Conservation (phyloP, 2,113 vertebrate species). For the Peromyscus maniculatus region DNA sequence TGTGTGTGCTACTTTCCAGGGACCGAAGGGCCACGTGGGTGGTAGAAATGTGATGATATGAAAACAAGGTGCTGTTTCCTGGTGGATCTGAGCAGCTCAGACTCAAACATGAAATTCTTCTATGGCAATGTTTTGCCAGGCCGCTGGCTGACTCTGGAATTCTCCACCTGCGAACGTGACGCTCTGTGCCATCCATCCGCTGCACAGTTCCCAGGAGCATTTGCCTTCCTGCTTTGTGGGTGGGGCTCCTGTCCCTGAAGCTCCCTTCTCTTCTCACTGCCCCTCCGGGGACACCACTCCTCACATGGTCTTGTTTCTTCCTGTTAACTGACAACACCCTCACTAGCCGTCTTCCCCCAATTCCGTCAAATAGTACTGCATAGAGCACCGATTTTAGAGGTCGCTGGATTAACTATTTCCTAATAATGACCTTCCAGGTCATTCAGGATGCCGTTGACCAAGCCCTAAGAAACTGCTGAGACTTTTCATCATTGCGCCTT, state of each 20-base stretch:
- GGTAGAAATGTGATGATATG: constrained; percentile 18
- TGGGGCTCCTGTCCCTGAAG: background rate
- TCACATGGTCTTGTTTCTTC: fast-evolving
- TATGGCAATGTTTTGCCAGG: background rate
- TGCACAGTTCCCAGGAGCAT: background rate
- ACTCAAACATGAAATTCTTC: constrained; percentile 15
- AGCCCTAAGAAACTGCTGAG: background rate
- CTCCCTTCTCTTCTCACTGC: background rate
- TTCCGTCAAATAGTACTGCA: background rate
- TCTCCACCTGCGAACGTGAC: background rate
- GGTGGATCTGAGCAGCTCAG: background rate
- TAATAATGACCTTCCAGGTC: background rate
- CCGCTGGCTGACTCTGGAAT: constrained; percentile 15
- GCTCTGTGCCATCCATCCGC: background rate
- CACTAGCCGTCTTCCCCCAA: background rate
- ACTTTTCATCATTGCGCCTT: background rate
- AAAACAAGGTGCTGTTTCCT: constrained; percentile 18
- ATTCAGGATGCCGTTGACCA: background rate
- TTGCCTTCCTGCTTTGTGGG: background rate
- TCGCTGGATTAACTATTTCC: constrained; percentile 18
- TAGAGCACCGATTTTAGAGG: background rate
- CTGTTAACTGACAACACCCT: no score
- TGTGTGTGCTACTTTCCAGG: background rate
- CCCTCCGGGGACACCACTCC: background rate
- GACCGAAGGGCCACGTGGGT: background rate